Evolutionary conservation across 2,888 invertebrate genomes (phyloP), one percentile per base, ranked within the genome.

Genomic region (Cristatella mucedo): DNA sequence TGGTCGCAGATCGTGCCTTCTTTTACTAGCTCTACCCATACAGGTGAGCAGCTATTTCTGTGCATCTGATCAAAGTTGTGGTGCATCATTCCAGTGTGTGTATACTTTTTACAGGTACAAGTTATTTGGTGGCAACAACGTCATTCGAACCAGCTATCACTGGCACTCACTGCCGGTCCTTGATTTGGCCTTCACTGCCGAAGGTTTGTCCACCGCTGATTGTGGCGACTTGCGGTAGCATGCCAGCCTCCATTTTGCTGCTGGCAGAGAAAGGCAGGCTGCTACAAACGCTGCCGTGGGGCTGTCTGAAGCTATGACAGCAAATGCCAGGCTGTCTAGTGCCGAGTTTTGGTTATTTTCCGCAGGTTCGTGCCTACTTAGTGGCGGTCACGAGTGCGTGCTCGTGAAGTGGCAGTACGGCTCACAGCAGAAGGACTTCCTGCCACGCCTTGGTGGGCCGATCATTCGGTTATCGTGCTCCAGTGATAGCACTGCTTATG

Each of bases 321-420:
- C 33, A n/a, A n/a, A n/a, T n/a, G n/a, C n/a, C n/a, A n/a, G n/a
- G n/a, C n/a, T n/a, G n/a, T n/a, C 9, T 9, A 11, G n/a, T 26
- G 26, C n/a, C 9, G 9, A 26, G 19, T 18, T 34, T 32, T 39
- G 19, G 33, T 32, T 41, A 44, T 33, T 41, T 32, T 39, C 37
- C 48, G 51, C 63, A 61, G 81, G 81, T 16, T 73, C 73, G 7
- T 71, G 74, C 47, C 72, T 83, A 57, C 77, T 76, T 51, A 79
- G 79, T 51, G 80, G 81, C 6, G 83, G 80, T n/a, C 71, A 72
- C 33, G 84, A 84, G 61, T 72, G 75, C 53, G 80, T 80, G 1
- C 61, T 84, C 38, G 81, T 83, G 0, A 77, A 76, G 58, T 84
- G 83, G 84, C 63, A 69, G 26, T 52, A 49, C 32, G 49, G 53